Evolutionary conservation across 2,888 invertebrate genomes (phyloP).

Genomic region (Coelinius sp.): DNA sequence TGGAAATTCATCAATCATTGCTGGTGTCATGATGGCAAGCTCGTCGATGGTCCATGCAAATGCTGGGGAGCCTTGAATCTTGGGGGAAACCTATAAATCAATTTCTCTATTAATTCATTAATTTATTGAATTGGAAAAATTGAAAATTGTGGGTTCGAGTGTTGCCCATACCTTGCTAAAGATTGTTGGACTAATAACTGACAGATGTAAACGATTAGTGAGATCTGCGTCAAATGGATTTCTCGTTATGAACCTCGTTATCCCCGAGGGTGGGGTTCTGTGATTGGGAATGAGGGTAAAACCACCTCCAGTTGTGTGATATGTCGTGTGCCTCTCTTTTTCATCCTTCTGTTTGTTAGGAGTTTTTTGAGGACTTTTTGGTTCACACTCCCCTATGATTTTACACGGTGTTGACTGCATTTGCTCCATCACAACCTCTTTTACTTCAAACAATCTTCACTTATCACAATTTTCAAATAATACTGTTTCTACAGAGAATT

Average conservation of each 20-base stretch:
- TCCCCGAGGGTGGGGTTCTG: slow-evolving; percentile 75
- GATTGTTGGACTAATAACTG: slow-evolving; percentile 76
- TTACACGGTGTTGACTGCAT: slow-evolving; percentile 7
- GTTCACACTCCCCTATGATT: background rate
- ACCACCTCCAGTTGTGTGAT: slow-evolving; percentile 43
- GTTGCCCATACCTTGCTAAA: slow-evolving; percentile 66
- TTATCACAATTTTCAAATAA: background rate
- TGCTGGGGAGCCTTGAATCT: slow-evolving; percentile 68
- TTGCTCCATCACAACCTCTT: background rate
- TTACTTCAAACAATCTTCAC: background rate
- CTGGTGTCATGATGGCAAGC: slow-evolving; percentile 78
- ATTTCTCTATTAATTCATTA: slow-evolving; percentile 18
- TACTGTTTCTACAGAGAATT: background rate
- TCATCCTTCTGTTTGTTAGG: slow-evolving; percentile 52
- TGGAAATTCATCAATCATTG: slow-evolving; percentile 78
- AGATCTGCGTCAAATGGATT: slow-evolving; percentile 81
- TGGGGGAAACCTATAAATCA: slow-evolving; percentile 63
- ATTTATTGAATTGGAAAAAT: slow-evolving; percentile 60
- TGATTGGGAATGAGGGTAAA: slow-evolving; percentile 68
- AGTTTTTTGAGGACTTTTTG: slow-evolving; percentile 39
- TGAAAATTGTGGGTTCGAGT: background rate
- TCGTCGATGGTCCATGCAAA: slow-evolving; percentile 83
- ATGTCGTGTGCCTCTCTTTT: slow-evolving; percentile 42
- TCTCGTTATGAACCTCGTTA: slow-evolving; percentile 73
- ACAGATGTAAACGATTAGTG: slow-evolving; percentile 77